Conservation (phyloP, 2,888 invertebrate genomes). For the Pocota personata region DNA sequence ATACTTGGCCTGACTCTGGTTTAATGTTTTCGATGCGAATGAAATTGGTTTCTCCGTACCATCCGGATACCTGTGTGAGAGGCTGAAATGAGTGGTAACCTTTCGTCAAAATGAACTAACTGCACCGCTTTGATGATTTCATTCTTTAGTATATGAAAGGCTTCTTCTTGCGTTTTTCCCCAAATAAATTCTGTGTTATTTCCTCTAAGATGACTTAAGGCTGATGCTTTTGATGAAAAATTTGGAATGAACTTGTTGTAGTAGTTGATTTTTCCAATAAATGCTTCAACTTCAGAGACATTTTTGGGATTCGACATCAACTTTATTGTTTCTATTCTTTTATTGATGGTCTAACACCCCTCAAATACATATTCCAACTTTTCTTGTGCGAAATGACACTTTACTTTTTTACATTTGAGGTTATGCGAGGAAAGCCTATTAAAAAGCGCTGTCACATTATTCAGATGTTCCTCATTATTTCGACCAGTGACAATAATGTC, state of each 20-base stretch:
- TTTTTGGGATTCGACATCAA: background rate
- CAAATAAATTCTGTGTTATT: background rate
- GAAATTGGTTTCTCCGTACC: no score
- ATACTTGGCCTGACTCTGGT: no score
- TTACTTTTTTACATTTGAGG: no score
- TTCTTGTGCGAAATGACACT: no score
- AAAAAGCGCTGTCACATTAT: no score
- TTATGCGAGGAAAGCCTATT: no score
- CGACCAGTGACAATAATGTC: no score
- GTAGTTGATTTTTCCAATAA: no score
- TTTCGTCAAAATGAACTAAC: background rate
- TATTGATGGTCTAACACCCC: background rate
- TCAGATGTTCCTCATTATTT: no score
- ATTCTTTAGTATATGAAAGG: background rate
- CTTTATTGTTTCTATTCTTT: background rate
- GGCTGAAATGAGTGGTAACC: no score
- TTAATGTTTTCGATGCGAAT: no score
- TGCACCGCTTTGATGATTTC: background rate
- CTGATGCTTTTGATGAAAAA: background rate
- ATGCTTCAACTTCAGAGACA: background rate
- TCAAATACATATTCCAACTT: background rate
- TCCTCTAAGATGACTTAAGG: background rate
- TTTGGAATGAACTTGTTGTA: background rate
- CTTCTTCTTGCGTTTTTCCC: background rate
- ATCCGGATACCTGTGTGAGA: no score